Evolutionary conservation across 2,113 vertebrate genomes (phyloP).

Genomic region (Perca schrenkii): DNA sequence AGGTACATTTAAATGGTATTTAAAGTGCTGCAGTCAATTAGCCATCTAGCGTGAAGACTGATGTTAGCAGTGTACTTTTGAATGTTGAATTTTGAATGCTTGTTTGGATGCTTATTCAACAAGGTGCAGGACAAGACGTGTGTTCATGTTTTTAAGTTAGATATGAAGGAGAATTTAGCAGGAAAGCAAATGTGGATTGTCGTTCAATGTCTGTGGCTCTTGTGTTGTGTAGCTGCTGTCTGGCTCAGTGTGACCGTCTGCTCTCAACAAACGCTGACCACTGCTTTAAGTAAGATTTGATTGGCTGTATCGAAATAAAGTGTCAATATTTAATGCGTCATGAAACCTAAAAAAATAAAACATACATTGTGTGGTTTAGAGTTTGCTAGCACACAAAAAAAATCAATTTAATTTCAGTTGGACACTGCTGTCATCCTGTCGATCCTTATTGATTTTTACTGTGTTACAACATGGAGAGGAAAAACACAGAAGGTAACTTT

Average conservation of each 20-base stretch:
- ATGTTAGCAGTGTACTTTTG: too few relatives aligned
- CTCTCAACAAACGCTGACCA: background rate
- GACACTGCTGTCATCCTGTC: slow-evolving; percentile 1
- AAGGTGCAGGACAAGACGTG: background rate
- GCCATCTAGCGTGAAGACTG: too few relatives aligned
- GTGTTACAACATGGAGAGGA: background rate
- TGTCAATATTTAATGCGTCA: background rate
- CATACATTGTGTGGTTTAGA: background rate
- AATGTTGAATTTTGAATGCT: background rate
- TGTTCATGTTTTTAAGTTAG: background rate
- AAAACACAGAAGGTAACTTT: slow-evolving; percentile 28
- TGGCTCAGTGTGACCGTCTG: background rate
- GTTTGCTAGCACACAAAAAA: background rate
- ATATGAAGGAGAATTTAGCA: background rate
- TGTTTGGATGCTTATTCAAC: background rate
- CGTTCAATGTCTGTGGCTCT: background rate
- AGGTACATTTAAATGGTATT: background rate
- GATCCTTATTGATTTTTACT: slow-evolving; percentile 19
- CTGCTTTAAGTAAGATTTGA: background rate
- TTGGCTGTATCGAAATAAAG: background rate
- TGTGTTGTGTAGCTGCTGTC: background rate
- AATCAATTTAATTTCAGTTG: background rate
- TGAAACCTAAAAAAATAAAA: background rate
- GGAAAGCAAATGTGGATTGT: background rate
- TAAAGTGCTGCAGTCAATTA: background rate